Evolutionary conservation across 2,113 vertebrate species (phyloP).

Genomic region (Antidorcas marsupialis): DNA sequence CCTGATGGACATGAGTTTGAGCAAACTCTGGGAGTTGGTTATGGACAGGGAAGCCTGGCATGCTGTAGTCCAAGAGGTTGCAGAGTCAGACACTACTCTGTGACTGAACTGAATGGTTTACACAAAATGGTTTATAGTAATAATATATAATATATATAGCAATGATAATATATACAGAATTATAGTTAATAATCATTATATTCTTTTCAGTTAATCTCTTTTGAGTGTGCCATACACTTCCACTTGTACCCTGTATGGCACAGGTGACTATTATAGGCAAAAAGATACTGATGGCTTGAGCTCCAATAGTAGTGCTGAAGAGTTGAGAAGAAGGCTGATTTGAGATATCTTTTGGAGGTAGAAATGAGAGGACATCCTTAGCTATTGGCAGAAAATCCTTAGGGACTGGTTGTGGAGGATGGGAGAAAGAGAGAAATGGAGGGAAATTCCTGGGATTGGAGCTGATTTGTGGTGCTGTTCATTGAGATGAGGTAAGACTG

Average conservation of each 20-base stretch:
- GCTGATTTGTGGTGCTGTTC: neutral
- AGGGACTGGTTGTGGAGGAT: neutral
- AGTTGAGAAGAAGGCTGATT: neutral
- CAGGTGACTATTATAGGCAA: neutral
- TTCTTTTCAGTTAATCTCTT: neutral
- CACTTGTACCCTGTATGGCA: neutral
- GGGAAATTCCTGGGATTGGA: neutral
- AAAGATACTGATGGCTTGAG: neutral
- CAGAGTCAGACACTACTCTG: neutral
- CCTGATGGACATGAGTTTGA: neutral
- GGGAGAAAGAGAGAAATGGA: neutral
- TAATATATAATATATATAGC: neutral
- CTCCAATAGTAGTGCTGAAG: neutral
- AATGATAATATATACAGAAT: neutral
- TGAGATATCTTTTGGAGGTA: neutral
- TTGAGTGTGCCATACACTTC: neutral
- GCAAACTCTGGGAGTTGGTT: neutral
- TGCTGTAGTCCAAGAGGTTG: neutral
- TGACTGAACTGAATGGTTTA: neutral
- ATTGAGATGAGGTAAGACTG: neutral
- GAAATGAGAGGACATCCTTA: neutral
- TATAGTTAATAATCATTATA: neutral
- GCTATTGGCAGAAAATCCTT: neutral
- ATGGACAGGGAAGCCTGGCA: neutral
- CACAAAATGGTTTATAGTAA: neutral